Evolutionary conservation across 2,113 vertebrate genomes (phyloP).

Genomic region (Tachysurus vachellii): DNA sequence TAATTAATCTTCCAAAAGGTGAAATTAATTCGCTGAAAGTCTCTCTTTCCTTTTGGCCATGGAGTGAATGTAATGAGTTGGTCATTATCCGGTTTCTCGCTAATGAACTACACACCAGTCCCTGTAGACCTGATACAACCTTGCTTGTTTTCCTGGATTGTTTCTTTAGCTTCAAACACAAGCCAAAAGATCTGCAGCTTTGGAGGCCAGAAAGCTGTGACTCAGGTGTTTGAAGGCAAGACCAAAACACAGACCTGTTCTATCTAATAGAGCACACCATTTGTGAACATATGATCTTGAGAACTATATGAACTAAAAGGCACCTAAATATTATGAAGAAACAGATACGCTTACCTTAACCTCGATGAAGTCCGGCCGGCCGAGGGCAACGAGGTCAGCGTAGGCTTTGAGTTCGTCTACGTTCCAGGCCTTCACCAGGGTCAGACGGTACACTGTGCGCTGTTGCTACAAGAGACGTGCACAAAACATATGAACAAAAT

Average conservation of each 20-base stretch:
- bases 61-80: slow-evolving; percentile 30
- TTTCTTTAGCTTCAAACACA: not conserved
- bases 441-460: slow-evolving; percentile 89
- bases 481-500: not conserved
- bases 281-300: not conserved
- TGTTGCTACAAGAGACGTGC: slow-evolving; percentile 76
- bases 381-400: slow-evolving; percentile 83
- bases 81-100: slow-evolving; percentile 34
- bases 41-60: slow-evolving; percentile 32
- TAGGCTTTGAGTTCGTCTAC: slow-evolving; percentile 91
- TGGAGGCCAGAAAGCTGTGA: not conserved
- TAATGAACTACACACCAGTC: slow-evolving; percentile 6
- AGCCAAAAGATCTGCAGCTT: not conserved
- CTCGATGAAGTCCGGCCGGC: slow-evolving; percentile 91
- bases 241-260: not conserved
- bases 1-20: not conserved
- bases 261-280: not conserved
- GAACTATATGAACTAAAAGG: not conserved
- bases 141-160: not conserved
- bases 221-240: not conserved
- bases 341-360: slow-evolving; percentile 81
- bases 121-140: not conserved
- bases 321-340: not conserved
- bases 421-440: slow-evolving; percentile 94
- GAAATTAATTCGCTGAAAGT: not conserved